Conservation (phyloP, 1,140 invertebrate genomes). For the Thaumetopoea pityocampa region DNA sequence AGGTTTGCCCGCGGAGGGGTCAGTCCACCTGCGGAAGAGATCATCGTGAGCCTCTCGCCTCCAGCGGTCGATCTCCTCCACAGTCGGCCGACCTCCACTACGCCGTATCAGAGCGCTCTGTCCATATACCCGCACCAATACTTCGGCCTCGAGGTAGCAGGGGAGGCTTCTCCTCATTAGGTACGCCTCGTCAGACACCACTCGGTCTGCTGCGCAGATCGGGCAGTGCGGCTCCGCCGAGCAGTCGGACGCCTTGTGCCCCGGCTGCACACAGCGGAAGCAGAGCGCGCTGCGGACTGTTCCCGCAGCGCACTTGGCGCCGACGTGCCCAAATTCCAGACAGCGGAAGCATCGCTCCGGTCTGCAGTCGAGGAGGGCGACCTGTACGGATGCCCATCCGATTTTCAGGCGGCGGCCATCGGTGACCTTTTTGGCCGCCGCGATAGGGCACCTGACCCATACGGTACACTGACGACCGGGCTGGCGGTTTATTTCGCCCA, state of each 20-base stretch:
- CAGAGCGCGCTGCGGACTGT: background rate
- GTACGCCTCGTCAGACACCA: no score
- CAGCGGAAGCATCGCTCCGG: constrained; percentile 13
- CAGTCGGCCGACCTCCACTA: no score
- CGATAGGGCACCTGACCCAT: constrained; percentile 9
- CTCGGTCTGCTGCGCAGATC: no score
- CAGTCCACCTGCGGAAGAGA: no score
- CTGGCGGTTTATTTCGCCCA: background rate
- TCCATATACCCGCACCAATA: no score
- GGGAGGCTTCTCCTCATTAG: no score
- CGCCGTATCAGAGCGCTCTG: no score
- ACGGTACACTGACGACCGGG: background rate
- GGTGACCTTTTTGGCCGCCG: background rate
- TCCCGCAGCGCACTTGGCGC: background rate
- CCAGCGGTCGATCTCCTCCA: no score
- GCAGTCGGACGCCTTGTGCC: background rate
- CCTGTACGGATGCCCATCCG: constrained; percentile 4
- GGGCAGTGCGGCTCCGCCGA: background rate
- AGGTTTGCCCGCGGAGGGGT: no score
- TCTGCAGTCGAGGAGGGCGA: constrained; percentile 1
- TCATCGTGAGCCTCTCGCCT: no score
- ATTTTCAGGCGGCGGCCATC: background rate
- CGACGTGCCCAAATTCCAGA: constrained; percentile 8
- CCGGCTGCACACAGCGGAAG: background rate
- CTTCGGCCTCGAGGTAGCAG: no score